Conservation (phyloP, 2,797 vertebrate species). For the Echeneis naucrates region DNA sequence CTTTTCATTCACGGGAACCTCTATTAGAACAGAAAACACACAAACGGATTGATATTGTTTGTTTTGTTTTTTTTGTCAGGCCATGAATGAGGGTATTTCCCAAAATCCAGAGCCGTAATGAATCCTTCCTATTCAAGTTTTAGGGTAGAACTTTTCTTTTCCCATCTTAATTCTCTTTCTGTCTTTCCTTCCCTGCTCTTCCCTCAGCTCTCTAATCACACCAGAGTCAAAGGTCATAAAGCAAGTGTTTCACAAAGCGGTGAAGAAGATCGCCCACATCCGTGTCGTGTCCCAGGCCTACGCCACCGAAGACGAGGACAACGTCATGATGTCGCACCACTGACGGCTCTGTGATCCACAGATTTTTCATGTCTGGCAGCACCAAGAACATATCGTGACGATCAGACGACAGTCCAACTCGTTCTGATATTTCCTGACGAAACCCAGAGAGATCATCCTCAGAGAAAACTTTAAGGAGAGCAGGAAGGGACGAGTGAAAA, state of each 20-base stretch:
- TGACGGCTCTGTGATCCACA: conserved; percentile 43
- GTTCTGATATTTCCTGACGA: background rate
- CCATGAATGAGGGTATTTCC: too few species aligned
- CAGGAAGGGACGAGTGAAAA: conserved; percentile 19
- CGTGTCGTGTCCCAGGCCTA: conserved; percentile 72
- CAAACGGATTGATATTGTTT: too few species aligned
- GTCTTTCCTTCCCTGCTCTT: background rate
- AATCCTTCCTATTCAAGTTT: background rate
- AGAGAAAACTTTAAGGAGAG: background rate
- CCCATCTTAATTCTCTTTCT: background rate
- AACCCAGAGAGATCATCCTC: background rate
- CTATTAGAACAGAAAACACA: too few species aligned
- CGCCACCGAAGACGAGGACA: conserved; percentile 66
- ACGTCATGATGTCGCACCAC: conserved; percentile 77
- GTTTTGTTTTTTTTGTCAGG: too few species aligned
- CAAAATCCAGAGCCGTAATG: too few species aligned
- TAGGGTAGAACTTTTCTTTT: background rate
- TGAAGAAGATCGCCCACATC: conserved; percentile 80
- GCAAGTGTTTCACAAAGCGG: conserved; percentile 79
- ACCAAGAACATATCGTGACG: too few species aligned
- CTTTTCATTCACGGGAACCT: too few species aligned
- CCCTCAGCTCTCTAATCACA: conserved; percentile 13
- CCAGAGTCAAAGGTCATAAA: conserved; percentile 70
- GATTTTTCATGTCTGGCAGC: background rate
- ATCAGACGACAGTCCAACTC: too few species aligned